A percentile compares a stretch with the other conserved stretches of the same genome.
Evolutionary conservation across 2,888 invertebrate species (phyloP).

Genomic region (Pristionchus japonicus): DNA sequence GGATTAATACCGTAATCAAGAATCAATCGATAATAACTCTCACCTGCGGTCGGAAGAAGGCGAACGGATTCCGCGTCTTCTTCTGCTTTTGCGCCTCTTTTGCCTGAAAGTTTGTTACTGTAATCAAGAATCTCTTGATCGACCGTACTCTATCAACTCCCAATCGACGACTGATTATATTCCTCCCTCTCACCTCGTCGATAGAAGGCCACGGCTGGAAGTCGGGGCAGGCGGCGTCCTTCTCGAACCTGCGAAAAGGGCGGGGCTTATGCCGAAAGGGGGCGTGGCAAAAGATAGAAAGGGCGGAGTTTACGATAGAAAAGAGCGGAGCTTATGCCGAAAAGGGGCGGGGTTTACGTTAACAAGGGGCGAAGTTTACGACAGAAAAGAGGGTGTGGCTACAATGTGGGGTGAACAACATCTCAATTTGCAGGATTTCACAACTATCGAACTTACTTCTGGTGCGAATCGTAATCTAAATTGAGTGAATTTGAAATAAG

Average conservation of each 20-base stretch:
- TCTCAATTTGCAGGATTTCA: background rate
- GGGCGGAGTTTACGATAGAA: background rate
- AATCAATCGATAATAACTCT: too few species aligned
- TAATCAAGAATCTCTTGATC: too few species aligned
- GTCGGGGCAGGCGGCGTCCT: constrained; percentile 55
- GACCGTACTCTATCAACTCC: background rate
- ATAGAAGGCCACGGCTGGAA: constrained; percentile 74
- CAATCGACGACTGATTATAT: background rate
- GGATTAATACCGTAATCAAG: too few species aligned
- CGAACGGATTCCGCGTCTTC: constrained; percentile 46
- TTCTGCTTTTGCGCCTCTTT: constrained; percentile 52
- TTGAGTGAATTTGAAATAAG: too few species aligned
- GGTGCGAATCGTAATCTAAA: background rate
- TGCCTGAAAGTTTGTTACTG: constrained; percentile 47
- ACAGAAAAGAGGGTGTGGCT: background rate
- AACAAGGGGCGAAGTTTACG: background rate
- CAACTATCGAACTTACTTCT: background rate
- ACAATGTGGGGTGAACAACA: background rate
- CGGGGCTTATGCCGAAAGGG: background rate
- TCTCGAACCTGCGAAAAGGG: constrained; percentile 52
- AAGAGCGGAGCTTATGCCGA: background rate
- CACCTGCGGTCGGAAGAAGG: constrained; percentile 46
- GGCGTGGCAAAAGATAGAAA: background rate
- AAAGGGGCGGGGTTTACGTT: background rate
- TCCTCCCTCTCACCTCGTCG: constrained; percentile 62